Percentiles rank a stretch among this genome's conserved stretches.
These are phyloP conservation scores for Danaus plexippus DNA, from an alignment of 1,140 invertebrate genomes.

Conservation along the genomic window DNA sequence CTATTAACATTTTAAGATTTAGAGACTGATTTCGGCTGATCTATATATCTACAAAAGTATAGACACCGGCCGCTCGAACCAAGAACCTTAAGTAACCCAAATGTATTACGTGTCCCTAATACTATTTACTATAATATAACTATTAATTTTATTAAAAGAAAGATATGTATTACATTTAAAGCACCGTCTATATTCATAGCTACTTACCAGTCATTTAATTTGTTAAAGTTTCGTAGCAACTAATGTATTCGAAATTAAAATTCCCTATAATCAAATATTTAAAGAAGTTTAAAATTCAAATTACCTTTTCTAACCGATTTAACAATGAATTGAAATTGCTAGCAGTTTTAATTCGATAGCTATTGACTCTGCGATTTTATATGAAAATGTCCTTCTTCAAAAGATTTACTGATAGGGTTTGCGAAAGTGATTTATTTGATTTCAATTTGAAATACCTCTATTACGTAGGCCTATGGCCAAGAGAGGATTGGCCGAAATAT, in stretches of 20 bases:
- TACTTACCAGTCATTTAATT: neutral
- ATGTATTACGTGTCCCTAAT: too few relatives aligned
- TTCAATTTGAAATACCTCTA: conserved; percentile 52
- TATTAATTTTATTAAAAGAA: neutral
- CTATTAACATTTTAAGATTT: too few relatives aligned
- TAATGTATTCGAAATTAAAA: too few relatives aligned
- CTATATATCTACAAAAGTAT: too few relatives aligned
- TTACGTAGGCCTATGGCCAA: conserved; percentile 49
- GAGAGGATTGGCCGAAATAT: conserved; percentile 25
- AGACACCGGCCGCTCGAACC: too few relatives aligned
- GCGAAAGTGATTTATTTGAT: conserved; percentile 35
- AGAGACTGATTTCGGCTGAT: too few relatives aligned
- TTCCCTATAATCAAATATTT: too few relatives aligned
- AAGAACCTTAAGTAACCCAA: too few relatives aligned
- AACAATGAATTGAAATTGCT: neutral
- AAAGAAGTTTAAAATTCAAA: conserved; percentile 7
- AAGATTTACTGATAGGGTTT: conserved; percentile 16
- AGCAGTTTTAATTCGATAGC: conserved; percentile 1
- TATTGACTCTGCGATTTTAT: conserved; percentile 9
- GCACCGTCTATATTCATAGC: neutral
- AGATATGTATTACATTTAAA: neutral
- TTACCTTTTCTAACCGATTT: conserved; percentile 5
- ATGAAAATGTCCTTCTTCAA: conserved; percentile 27
- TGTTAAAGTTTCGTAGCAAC: neutral
- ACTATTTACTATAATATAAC: neutral